Conservation (phyloP, 2,888 invertebrate genomes). For the Synergus gifuensis region DNA sequence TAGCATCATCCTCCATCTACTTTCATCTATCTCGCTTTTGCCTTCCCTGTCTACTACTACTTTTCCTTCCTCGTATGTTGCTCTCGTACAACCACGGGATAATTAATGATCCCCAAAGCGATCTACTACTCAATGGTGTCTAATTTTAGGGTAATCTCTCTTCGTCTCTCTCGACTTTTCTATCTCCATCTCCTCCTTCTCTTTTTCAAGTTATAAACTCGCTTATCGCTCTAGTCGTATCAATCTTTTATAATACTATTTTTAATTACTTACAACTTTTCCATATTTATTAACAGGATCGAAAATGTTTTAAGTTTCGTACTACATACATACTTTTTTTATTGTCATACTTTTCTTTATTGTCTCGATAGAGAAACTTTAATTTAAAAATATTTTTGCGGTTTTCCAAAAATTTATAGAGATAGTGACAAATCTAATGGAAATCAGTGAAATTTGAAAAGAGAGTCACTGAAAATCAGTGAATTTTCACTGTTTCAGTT, state of each 20-base stretch:
- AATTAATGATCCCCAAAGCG: slow-evolving; percentile 75
- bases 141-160: slow-evolving; percentile 70
- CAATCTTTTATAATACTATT: not conserved
- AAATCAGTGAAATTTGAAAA: no score
- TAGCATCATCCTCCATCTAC: slow-evolving; percentile 47
- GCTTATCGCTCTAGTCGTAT: not conserved
- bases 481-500: no score
- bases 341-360: no score
- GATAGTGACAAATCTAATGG: no score
- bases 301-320: no score
- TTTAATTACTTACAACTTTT: not conserved
- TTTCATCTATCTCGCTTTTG: slow-evolving; percentile 47
- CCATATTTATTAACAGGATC: no score
- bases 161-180: slow-evolving; percentile 55
- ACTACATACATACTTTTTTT: no score
- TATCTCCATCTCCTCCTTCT: slow-evolving; percentile 46
- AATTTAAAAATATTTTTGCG: no score
- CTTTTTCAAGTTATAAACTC: slow-evolving; percentile 3
- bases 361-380: no score
- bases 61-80: slow-evolving; percentile 52
- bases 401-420: no score
- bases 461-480: no score
- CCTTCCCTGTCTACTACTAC: slow-evolving; percentile 47
- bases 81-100: slow-evolving; percentile 68
- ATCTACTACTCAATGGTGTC: slow-evolving; percentile 72